Evolutionary conservation across 2,888 invertebrate species (phyloP), one percentile per base, ranked within the genome.

Genomic region (Morpho deidamia): DNA sequence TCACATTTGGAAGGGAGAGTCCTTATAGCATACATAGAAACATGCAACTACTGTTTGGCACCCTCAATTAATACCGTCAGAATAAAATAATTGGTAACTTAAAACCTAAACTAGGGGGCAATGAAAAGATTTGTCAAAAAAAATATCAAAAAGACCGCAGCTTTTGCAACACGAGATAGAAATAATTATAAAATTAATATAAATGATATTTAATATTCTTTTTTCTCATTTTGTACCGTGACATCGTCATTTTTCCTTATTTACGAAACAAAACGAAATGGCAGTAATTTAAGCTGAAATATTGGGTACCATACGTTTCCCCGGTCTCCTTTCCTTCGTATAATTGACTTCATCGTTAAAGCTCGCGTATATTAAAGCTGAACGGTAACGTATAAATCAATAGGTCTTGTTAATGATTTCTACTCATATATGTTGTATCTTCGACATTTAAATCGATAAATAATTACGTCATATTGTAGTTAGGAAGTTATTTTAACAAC

Each of bases 271-370:
- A 61, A 65, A 65, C 59, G 61, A 56, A 78, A 74, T 74, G 69
- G 67, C 66, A 67, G 72, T 77, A 74, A 76, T 79, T 76, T 68
- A 59, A 65, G 67, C 57, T 79, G 72, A 79, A 77, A 78, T 75
- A 83, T 76, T 69, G 40, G 3, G 10, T 23, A 48, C 11, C 40
- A 48, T 41, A 34, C n/a, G 11, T 48, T 48, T 48, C n/a, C 1
- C 23, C 11, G 9, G 33, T 33, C 10, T 12, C 7, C 47, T 39
- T 45, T 12, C 11, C 35, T 14, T 37, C 11, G 32, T 7, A 44
- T 33, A 33, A 11, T 12, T 40, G 12, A 40, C 40, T 11, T 12
- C 12, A 40, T 12, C 12, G 2, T 23, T 23, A 23, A 23, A 23
- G 23, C 23, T 23, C 23, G 23, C 23, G 23, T 23, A 23, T 23